A percentile compares a stretch with the other conserved stretches of the same genome.
phyloP scores from a whole-genome alignment of 2,113 vertebrate species.

The Chaetura pelagica region DNA sequence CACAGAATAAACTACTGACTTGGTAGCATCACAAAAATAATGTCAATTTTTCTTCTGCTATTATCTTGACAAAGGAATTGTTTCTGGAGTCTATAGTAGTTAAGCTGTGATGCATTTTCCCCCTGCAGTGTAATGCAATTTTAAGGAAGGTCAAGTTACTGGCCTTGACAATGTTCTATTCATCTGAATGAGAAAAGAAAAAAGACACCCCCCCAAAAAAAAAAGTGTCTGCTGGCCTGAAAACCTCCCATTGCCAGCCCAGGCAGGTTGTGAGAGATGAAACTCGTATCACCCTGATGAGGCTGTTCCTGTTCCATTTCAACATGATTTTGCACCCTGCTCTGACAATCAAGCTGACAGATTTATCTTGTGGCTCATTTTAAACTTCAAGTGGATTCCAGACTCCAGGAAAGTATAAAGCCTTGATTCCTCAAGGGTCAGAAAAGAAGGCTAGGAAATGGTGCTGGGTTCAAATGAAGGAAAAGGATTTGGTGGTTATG shows the following conservation, averaged over 20 bases:
- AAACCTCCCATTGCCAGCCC: slow-evolving; percentile 38
- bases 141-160: slow-evolving; percentile 66
- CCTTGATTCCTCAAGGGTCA: slow-evolving; percentile 43
- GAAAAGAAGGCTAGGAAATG: neutral
- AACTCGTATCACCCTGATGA: slow-evolving; percentile 42
- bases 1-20: slow-evolving; percentile 50
- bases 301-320: slow-evolving; percentile 61
- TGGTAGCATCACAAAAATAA: slow-evolving; percentile 65
- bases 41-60: slow-evolving; percentile 59
- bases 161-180: slow-evolving; percentile 70
- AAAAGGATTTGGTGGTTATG: slow-evolving; percentile 40
- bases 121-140: slow-evolving; percentile 55
- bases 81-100: slow-evolving; percentile 59
- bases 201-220: neutral
- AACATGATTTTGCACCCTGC: neutral
- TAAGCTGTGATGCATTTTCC: slow-evolving; percentile 62
- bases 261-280: slow-evolving; percentile 45
- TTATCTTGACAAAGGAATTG: slow-evolving; percentile 68
- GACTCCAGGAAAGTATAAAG: slow-evolving; percentile 39
- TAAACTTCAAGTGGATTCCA: slow-evolving; percentile 61
- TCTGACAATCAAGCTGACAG: neutral
- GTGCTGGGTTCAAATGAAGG: slow-evolving; percentile 4
- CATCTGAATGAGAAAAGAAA: slow-evolving; percentile 57
- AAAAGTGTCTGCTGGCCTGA: slow-evolving; percentile 40
- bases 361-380: slow-evolving; percentile 58